These are phyloP conservation scores for Oxygymnocypris stewartii DNA, from an alignment of 2,113 vertebrate species.

Conservation along the genomic window DNA sequence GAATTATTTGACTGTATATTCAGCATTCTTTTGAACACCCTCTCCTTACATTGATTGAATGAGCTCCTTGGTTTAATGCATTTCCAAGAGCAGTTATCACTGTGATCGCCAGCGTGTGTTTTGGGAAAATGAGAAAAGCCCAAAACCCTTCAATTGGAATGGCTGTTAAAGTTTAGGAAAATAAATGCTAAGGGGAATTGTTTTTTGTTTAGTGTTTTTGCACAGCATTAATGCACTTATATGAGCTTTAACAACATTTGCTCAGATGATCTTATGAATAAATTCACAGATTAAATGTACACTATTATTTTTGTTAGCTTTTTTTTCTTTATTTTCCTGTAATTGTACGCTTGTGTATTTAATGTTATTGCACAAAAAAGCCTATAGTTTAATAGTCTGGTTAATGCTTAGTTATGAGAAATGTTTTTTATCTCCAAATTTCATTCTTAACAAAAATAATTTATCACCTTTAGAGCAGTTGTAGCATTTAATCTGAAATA, in stretches of 20 bases:
- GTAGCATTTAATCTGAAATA: background rate
- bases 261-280: constrained; percentile 39
- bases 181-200: constrained; percentile 58
- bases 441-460: background rate
- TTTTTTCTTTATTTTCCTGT: background rate
- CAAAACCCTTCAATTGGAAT: constrained; percentile 66
- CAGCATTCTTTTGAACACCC: constrained; percentile 54
- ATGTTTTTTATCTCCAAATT: background rate
- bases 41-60: constrained; percentile 73
- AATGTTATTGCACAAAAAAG: background rate
- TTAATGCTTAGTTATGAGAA: background rate
- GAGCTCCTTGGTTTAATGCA: constrained; percentile 73
- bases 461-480: background rate
- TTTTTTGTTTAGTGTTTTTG: constrained; percentile 45
- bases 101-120: constrained; percentile 73
- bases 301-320: background rate
- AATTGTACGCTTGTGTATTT: background rate
- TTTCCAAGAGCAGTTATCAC: constrained; percentile 74
- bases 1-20: constrained; percentile 51
- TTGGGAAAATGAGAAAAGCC: constrained; percentile 68
- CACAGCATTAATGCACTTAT: constrained; percentile 64
- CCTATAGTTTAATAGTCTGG: background rate
- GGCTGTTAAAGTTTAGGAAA: constrained; percentile 68
- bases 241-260: constrained; percentile 55
- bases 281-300: background rate